phyloP scores from a whole-genome alignment of 2,888 invertebrate species.

The Parthenolecanium corni region DNA sequence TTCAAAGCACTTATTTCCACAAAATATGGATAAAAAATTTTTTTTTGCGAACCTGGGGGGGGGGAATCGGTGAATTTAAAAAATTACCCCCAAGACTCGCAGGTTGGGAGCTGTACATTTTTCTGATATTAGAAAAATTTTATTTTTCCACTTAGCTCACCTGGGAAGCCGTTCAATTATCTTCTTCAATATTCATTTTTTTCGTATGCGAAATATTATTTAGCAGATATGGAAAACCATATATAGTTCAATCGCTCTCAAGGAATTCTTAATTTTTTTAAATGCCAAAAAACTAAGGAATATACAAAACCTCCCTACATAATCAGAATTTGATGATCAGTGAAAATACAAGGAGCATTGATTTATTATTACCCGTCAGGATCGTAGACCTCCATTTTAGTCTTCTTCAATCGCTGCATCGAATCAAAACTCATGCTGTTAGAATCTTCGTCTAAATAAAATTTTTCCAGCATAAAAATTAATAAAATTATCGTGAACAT shows the following conservation, averaged over 20 bases:
- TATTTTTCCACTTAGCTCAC: no score
- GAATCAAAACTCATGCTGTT: constrained; percentile 27
- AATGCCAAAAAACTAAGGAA: constrained; percentile 17
- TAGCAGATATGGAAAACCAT: not conserved
- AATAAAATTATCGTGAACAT: not conserved
- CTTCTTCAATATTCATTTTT: no score
- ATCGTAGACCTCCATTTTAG: constrained; percentile 42
- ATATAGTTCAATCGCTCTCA: no score
- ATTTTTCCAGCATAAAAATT: not conserved
- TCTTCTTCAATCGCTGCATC: constrained; percentile 38
- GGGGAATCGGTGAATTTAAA: no score
- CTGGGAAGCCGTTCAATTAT: no score
- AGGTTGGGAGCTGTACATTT: no score
- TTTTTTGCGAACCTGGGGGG: no score
- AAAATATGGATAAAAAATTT: no score
- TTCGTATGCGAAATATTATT: no score
- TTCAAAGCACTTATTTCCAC: no score
- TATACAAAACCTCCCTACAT: constrained; percentile 39
- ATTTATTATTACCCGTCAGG: constrained; percentile 31
- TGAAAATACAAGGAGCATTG: not conserved
- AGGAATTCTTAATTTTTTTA: not conserved
- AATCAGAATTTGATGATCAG: not conserved
- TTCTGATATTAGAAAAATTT: no score
- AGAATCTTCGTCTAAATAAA: constrained; percentile 28
- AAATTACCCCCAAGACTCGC: no score